phyloP scores from a whole-genome alignment of 2,113 vertebrate species.

The Brachyhypopomus gauderio region DNA sequence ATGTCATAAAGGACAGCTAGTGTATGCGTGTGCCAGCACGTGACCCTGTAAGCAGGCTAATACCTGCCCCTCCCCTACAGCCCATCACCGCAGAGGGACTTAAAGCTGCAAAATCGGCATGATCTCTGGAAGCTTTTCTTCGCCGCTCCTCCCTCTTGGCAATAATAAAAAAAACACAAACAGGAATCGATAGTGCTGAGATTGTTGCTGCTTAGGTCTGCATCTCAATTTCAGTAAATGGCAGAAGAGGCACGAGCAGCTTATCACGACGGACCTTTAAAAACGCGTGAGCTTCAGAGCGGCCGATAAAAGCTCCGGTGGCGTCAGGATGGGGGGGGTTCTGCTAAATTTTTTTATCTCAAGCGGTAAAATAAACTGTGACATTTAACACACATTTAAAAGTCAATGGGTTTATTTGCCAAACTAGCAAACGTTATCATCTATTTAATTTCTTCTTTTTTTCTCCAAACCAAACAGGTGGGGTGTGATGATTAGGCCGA shows the following conservation, averaged over 20 bases:
- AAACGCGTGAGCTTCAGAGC: slow-evolving; percentile 30
- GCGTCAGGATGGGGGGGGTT: neutral
- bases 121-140: slow-evolving; percentile 50
- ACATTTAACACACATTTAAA: slow-evolving; percentile 67
- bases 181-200: slow-evolving; percentile 63
- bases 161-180: slow-evolving; percentile 40
- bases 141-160: slow-evolving; percentile 27
- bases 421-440: slow-evolving; percentile 59
- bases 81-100: slow-evolving; percentile 58
- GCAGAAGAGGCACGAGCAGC: slow-evolving; percentile 36
- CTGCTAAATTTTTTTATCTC: slow-evolving; percentile 12
- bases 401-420: slow-evolving; percentile 59
- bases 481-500: slow-evolving; percentile 22
- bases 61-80: slow-evolving; percentile 43
- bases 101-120: slow-evolving; percentile 34
- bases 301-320: slow-evolving; percentile 15
- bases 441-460: slow-evolving; percentile 49
- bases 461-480: slow-evolving; percentile 54
- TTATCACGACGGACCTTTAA: slow-evolving; percentile 55
- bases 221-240: slow-evolving; percentile 60
- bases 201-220: slow-evolving; percentile 42
- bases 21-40: slow-evolving; percentile 3
- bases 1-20: slow-evolving; percentile 67
- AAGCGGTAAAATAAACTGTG: slow-evolving; percentile 59
- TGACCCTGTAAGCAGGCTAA: slow-evolving; percentile 23